Evolutionary conservation across 2,113 vertebrate species (phyloP).

Genomic region (Himantopus leucocephalus): DNA sequence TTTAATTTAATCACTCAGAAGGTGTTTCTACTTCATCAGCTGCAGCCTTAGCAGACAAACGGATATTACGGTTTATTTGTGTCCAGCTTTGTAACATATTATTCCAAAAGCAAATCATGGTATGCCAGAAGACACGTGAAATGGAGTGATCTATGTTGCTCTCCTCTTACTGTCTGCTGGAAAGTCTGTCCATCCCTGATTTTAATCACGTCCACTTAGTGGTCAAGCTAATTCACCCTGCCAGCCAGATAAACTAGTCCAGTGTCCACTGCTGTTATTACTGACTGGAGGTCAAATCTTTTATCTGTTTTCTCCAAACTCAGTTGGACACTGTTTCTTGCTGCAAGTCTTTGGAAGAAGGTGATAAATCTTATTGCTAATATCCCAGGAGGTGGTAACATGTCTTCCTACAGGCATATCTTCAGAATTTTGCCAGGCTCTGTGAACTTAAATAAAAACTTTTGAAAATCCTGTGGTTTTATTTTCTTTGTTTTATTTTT

Average conservation of each 20-base stretch:
- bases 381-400: neutral
- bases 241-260: neutral
- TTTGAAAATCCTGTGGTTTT: neutral
- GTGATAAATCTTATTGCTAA: neutral
- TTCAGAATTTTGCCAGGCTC: neutral
- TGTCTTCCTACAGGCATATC: neutral
- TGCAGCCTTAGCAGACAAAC: neutral
- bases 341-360: neutral
- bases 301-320: conserved; percentile 21
- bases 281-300: conserved; percentile 27
- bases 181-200: neutral
- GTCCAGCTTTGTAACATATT: neutral
- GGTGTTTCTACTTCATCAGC: neutral
- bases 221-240: conserved; percentile 36
- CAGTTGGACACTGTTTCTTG: neutral
- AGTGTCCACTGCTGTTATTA: conserved; percentile 5
- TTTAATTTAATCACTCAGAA: neutral
- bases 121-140: neutral
- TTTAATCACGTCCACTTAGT: conserved; percentile 11
- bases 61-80: neutral
- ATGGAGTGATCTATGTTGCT: neutral
- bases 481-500: neutral
- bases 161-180: neutral
- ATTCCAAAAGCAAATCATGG: neutral
- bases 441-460: neutral